phyloP scores from a whole-genome alignment of 1,140 invertebrate species.

The Brachystomella parvula region DNA sequence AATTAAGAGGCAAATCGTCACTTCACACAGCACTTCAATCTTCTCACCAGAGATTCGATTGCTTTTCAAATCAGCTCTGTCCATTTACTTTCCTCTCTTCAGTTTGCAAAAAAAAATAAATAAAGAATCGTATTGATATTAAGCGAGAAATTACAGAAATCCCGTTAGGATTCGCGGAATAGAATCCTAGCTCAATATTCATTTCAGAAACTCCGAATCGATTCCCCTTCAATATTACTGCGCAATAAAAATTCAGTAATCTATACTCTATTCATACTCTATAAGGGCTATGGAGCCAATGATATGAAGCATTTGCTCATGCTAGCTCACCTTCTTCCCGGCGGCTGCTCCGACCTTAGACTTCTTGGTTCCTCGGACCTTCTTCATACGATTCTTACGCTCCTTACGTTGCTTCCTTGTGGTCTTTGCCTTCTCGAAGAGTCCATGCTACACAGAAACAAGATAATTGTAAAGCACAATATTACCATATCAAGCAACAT shows the following conservation, averaged over 20 bases:
- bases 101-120: too few species aligned
- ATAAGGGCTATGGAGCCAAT: background rate
- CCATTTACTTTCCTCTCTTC: too few species aligned
- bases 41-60: too few species aligned
- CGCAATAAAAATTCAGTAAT: background rate
- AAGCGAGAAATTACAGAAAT: too few species aligned
- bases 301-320: background rate
- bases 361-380: background rate
- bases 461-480: too few species aligned
- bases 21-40: too few species aligned
- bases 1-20: too few species aligned
- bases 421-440: conserved; percentile 81
- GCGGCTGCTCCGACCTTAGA: conserved; percentile 76
- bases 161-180: too few species aligned
- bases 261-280: background rate
- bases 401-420: conserved; percentile 93
- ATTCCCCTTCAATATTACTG: conserved; percentile 3
- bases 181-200: too few species aligned
- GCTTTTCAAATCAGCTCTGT: too few species aligned
- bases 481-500: too few species aligned
- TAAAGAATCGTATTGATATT: too few species aligned
- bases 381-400: background rate
- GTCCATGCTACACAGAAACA: conserved; percentile 63
- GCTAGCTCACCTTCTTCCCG: conserved; percentile 66
- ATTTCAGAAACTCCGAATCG: background rate